phyloP scores from a whole-genome alignment of 2,888 invertebrate genomes.

The Eristalinus sepulchralis region DNA sequence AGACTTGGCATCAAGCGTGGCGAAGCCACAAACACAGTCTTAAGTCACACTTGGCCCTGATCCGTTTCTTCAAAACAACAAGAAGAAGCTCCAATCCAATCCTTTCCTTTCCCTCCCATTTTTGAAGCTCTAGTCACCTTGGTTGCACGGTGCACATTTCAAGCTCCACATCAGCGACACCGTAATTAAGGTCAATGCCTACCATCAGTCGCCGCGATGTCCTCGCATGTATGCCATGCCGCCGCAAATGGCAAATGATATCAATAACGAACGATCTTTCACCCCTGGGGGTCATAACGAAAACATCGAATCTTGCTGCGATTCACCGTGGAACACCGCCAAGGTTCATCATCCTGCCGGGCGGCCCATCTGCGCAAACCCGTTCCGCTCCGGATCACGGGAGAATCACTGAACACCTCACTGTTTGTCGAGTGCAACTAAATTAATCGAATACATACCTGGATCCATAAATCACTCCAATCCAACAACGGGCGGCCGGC shows the following conservation, averaged over 20 bases:
- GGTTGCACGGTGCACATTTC: too few relatives aligned
- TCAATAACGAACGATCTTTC: neutral
- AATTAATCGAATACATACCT: conserved; percentile 38
- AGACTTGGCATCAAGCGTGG: too few relatives aligned
- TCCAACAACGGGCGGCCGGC: conserved; percentile 4
- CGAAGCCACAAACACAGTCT: too few relatives aligned
- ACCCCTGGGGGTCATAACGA: neutral
- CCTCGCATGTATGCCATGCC: neutral
- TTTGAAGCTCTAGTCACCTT: too few relatives aligned
- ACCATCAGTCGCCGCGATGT: neutral
- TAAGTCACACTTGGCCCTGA: too few relatives aligned
- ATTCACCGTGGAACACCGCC: neutral
- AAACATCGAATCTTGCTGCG: neutral
- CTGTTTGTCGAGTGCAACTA: conserved; percentile 3
- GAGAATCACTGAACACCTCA: neutral
- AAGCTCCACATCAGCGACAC: neutral
- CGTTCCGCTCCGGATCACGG: neutral
- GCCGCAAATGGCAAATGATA: neutral
- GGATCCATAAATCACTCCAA: conserved; percentile 57
- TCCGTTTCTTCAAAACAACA: too few relatives aligned
- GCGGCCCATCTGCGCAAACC: neutral
- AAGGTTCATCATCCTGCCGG: neutral
- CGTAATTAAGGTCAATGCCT: neutral
- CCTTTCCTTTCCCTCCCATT: too few relatives aligned
- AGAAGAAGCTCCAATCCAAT: too few relatives aligned